Conservation (phyloP, 2,797 vertebrate species). For the Melanotaenia boesemani region DNA sequence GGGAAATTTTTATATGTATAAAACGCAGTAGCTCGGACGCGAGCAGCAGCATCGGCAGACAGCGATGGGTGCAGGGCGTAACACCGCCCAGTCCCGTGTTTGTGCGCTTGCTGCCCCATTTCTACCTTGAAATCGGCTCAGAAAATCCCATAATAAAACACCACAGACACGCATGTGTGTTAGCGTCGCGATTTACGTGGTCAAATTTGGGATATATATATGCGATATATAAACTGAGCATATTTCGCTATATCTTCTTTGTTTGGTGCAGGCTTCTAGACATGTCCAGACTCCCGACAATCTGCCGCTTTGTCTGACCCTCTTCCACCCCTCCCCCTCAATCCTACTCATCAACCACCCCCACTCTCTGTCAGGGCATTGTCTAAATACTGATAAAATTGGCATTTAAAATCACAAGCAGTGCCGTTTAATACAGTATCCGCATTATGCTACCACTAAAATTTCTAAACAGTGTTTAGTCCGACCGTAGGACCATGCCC, state of each 20-base stretch:
- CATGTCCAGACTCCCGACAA: constrained; percentile 86
- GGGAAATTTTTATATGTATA: fast-evolving
- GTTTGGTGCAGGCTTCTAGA: constrained; percentile 82
- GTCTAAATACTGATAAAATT: constrained; percentile 50
- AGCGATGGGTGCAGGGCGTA: constrained; percentile 72
- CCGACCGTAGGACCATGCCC: not conserved
- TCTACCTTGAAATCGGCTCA: constrained; percentile 35
- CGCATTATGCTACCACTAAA: constrained; percentile 22
- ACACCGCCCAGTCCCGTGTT: constrained; percentile 81
- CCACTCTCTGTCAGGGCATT: constrained; percentile 61
- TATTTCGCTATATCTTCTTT: constrained; percentile 77
- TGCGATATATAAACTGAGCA: not conserved
- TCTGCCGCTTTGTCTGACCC: constrained; percentile 88
- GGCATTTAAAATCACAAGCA: constrained; percentile 1
- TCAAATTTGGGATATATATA: not conserved
- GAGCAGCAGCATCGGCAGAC: constrained; percentile 55
- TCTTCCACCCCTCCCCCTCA: constrained; percentile 74
- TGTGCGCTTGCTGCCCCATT: constrained; percentile 66
- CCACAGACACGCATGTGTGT: fast-evolving
- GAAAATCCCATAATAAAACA: constrained; percentile 4
- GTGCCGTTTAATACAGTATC: not conserved
- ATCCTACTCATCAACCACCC: constrained; percentile 61
- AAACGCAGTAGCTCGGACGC: not conserved
- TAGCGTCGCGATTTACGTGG: fast-evolving
- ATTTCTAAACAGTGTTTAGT: constrained; percentile 5